These are phyloP conservation scores for Holocentrus rufus DNA, from an alignment of 2,797 vertebrate species.

Conservation along the genomic window DNA sequence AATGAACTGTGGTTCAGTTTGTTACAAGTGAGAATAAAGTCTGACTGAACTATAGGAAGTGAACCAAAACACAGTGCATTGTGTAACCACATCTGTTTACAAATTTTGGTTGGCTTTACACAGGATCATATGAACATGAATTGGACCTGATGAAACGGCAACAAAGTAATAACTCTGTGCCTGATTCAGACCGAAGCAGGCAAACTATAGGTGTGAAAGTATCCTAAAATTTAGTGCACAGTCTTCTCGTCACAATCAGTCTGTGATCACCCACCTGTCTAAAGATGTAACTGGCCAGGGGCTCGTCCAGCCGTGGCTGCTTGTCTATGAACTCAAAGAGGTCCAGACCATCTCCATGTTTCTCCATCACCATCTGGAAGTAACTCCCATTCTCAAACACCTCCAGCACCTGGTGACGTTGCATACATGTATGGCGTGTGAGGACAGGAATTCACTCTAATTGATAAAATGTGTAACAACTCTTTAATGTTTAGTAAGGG, in stretches of 20 bases:
- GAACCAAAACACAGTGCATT: too few species aligned
- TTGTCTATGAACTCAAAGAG: slow-evolving; percentile 95
- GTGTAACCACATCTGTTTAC: too few species aligned
- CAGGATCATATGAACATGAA: too few species aligned
- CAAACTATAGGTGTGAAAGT: too few species aligned
- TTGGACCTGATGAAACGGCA: too few species aligned
- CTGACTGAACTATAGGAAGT: too few species aligned
- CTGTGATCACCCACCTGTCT: slow-evolving; percentile 83
- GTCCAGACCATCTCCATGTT: slow-evolving; percentile 92
- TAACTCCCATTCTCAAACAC: slow-evolving; percentile 93
- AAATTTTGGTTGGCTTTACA: too few species aligned
- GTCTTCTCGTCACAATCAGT: background rate
- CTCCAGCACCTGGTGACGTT: slow-evolving; percentile 83
- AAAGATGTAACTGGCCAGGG: slow-evolving; percentile 94
- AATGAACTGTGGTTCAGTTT: too few species aligned
- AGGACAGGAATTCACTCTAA: background rate
- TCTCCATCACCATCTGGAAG: slow-evolving; percentile 98
- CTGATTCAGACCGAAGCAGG: too few species aligned
- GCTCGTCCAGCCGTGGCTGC: slow-evolving; percentile 90
- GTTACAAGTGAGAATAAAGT: too few species aligned
- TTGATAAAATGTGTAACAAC: background rate
- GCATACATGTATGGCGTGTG: background rate
- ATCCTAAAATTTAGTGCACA: background rate
- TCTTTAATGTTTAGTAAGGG: background rate
- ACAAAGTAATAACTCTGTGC: too few species aligned